phyloP scores from a whole-genome alignment of 2,888 invertebrate genomes.

The Globia sparganii region DNA sequence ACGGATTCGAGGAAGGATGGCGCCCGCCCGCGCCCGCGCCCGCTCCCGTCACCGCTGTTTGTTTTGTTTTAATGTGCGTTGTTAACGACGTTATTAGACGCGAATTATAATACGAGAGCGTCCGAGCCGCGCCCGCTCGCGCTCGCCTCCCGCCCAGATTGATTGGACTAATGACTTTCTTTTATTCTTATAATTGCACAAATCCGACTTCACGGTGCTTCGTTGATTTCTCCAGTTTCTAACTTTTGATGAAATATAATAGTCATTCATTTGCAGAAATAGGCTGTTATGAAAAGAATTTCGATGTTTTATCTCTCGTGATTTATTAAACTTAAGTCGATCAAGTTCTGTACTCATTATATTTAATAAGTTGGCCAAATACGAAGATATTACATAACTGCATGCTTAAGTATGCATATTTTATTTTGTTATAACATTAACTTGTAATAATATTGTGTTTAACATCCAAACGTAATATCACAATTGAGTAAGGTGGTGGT shows the following conservation, averaged over 20 bases:
- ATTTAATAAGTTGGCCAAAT: conserved; percentile 39
- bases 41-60: conserved; percentile 81
- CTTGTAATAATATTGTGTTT: conserved; percentile 29
- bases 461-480: conserved; percentile 38
- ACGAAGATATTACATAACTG: conserved; percentile 1
- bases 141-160: conserved; percentile 72
- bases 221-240: conserved; percentile 73
- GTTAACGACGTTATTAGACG: conserved; percentile 90
- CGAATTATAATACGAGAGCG: conserved; percentile 83
- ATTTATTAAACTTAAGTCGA: conserved; percentile 69
- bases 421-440: conserved; percentile 17
- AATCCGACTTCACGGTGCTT: conserved; percentile 82
- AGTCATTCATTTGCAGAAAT: conserved; percentile 77
- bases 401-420: conserved; percentile 21
- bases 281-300: conserved; percentile 70
- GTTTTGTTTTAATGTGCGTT: conserved; percentile 90
- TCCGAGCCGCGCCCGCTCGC: conserved; percentile 65
- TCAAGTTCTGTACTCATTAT: conserved; percentile 63
- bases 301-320: conserved; percentile 63
- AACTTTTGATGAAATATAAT: conserved; percentile 80
- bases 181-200: conserved; percentile 87
- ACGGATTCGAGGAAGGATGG: conserved; percentile 91
- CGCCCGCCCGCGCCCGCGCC: conserved; percentile 79
- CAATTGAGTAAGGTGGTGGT: conserved; percentile 25
- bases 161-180: conserved; percentile 88